phyloP scores from a whole-genome alignment of 2,113 vertebrate species.

The Myotis lucifugus region DNA sequence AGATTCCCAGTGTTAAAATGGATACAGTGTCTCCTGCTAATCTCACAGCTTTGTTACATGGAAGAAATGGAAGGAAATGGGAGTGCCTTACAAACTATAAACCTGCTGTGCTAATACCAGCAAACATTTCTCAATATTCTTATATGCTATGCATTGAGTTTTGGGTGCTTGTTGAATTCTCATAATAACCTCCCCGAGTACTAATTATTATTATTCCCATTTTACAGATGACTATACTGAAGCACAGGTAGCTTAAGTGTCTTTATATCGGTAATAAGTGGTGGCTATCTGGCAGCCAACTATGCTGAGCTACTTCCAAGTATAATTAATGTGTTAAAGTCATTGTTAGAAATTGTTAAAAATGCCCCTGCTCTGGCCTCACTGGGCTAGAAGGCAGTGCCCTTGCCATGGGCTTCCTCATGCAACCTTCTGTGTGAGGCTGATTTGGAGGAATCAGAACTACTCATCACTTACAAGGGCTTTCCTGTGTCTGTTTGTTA shows the following conservation, averaged over 20 bases:
- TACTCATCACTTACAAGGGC: background rate
- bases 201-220: background rate
- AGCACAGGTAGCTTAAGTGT: background rate
- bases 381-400: background rate
- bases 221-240: conserved; percentile 7
- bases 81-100: background rate
- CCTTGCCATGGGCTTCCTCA: background rate
- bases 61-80: background rate
- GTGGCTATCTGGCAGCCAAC: no score
- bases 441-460: background rate
- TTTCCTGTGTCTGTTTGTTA: background rate
- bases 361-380: background rate
- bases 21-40: background rate
- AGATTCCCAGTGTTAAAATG: background rate
- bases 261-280: background rate
- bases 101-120: background rate
- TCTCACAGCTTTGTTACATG: background rate
- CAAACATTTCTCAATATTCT: background rate
- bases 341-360: background rate
- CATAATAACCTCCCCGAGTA: background rate
- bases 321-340: background rate
- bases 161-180: background rate
- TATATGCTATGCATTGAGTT: background rate
- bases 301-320: background rate
- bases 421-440: background rate